These are phyloP conservation scores for Pluvianellus socialis DNA, from an alignment of 2,113 vertebrate species.

Conservation along the genomic window DNA sequence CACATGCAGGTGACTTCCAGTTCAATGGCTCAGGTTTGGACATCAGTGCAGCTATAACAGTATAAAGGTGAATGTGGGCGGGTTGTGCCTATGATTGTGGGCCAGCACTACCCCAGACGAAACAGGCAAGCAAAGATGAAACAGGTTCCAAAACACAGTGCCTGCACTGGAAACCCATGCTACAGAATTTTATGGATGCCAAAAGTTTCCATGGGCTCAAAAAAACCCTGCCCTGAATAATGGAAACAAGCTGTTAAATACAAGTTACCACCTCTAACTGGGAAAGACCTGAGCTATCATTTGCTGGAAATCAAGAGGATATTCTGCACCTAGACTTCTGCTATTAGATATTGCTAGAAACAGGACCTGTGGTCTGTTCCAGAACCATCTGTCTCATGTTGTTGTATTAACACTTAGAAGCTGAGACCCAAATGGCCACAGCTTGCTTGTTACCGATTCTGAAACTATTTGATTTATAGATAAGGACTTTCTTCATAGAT, in stretches of 20 bases:
- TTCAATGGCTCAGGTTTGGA: background rate
- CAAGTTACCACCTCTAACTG: background rate
- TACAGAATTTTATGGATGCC: background rate
- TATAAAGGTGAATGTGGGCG: background rate
- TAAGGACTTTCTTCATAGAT: background rate
- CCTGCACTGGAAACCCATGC: background rate
- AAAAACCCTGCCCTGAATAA: background rate
- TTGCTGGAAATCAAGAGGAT: background rate
- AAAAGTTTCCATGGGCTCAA: background rate
- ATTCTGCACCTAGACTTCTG: background rate
- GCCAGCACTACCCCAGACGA: background rate
- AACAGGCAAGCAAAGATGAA: background rate
- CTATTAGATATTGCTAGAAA: background rate
- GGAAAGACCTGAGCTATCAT: background rate
- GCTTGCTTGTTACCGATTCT: background rate
- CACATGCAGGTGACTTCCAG: background rate
- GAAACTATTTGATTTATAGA: background rate
- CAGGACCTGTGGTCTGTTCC: background rate
- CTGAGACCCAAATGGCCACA: background rate
- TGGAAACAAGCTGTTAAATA: background rate
- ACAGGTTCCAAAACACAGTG: background rate
- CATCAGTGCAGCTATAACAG: background rate
- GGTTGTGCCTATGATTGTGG: background rate
- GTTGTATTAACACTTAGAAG: background rate
- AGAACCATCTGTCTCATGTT: background rate